These are phyloP conservation scores for Cartodere bifasciata DNA, from an alignment of 2,888 invertebrate genomes.

Conservation along the genomic window DNA sequence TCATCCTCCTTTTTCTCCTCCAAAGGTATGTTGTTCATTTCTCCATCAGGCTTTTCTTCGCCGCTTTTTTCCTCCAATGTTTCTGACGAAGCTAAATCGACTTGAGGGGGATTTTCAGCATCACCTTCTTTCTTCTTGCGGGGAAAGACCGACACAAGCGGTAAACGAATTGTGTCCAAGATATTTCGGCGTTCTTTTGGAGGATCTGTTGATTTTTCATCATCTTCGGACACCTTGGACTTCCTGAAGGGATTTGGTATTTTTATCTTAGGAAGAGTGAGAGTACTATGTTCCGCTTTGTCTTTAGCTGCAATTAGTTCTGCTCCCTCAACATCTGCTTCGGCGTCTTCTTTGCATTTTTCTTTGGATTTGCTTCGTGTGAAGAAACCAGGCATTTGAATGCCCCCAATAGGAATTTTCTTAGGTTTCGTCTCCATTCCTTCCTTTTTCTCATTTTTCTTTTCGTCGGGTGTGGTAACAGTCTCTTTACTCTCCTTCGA, in stretches of 20 bases:
- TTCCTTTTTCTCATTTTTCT: slow-evolving; percentile 47
- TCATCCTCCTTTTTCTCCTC: slow-evolving; percentile 45
- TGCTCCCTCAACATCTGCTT: slow-evolving; percentile 36
- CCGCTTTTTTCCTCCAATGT: slow-evolving; percentile 62
- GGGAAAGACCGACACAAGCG: slow-evolving; percentile 45
- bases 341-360: slow-evolving; percentile 47
- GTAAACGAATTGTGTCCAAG: slow-evolving; percentile 48
- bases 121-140: slow-evolving; percentile 31
- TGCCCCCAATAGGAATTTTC: slow-evolving; percentile 78
- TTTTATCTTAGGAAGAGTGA: slow-evolving; percentile 33
- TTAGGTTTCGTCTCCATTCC: slow-evolving; percentile 66
- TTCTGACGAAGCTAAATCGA: slow-evolving; percentile 69
- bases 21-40: slow-evolving; percentile 59
- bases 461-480: slow-evolving; percentile 39
- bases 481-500: slow-evolving; percentile 32
- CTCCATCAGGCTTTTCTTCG: slow-evolving; percentile 53
- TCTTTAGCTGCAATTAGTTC: slow-evolving; percentile 28
- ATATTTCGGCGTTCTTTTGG: slow-evolving; percentile 37
- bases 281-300: slow-evolving; percentile 23
- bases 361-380: slow-evolving; percentile 64
- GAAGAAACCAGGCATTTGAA: slow-evolving; percentile 78
- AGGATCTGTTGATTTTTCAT: too few relatives aligned
- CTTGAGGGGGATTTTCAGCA: slow-evolving; percentile 38
- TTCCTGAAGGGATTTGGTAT: slow-evolving; percentile 45
- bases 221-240: slow-evolving; percentile 28